These are phyloP conservation scores for Paramuricea clavata DNA, from an alignment of 92 coral and sea anemone species.

Conservation along the genomic window DNA sequence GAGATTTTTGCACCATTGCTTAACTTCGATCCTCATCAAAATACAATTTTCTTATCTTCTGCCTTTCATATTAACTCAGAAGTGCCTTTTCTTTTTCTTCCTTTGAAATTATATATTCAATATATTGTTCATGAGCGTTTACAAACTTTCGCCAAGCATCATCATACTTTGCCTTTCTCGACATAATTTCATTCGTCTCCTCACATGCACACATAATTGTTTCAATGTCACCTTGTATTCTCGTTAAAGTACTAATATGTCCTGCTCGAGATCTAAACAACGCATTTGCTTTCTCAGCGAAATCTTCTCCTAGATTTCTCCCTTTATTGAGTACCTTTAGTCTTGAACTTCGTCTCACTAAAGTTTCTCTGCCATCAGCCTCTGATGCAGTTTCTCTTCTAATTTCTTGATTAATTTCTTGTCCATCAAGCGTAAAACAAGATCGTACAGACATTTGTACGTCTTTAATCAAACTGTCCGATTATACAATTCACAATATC, in stretches of 20 bases:
- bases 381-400: constrained; percentile 16
- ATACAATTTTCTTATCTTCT: constrained; percentile 20
- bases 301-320: neutral
- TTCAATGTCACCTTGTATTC: constrained; percentile 1
- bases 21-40: constrained; percentile 24
- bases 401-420: neutral
- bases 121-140: constrained; percentile 23
- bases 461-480: neutral
- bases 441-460: constrained; percentile 16
- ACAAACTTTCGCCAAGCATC: constrained; percentile 23
- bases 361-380: constrained; percentile 6
- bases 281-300: constrained; percentile 10
- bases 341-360: constrained; percentile 6
- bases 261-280: constrained; percentile 25
- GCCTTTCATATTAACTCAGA: constrained; percentile 22
- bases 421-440: neutral
- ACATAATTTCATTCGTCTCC: neutral
- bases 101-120: neutral
- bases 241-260: constrained; percentile 7
- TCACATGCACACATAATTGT: constrained; percentile 8
- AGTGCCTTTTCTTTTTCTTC: constrained; percentile 25
- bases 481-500: neutral
- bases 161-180: constrained; percentile 13
- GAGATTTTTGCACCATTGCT: constrained; percentile 9
- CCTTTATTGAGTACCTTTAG: neutral